phyloP scores from a whole-genome alignment of 1,140 invertebrate species.

The Apocrypta bakeri region DNA sequence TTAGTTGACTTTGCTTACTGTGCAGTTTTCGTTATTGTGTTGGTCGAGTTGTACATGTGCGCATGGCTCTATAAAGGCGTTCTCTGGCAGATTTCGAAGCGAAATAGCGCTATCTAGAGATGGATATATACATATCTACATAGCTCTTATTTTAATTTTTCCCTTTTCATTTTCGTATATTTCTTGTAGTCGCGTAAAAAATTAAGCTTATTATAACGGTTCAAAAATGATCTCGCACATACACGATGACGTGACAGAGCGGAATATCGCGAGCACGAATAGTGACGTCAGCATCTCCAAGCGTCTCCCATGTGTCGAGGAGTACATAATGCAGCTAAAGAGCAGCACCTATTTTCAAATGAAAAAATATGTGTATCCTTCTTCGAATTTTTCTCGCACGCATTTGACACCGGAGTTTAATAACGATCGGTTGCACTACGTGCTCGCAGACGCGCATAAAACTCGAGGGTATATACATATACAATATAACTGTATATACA shows the following conservation, averaged over 20 bases:
- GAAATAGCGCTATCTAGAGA: too few relatives aligned
- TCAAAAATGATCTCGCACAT: conserved; percentile 27
- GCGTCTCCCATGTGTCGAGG: not conserved
- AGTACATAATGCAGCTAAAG: too few relatives aligned
- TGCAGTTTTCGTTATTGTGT: not conserved
- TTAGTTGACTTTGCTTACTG: not conserved
- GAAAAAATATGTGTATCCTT: too few relatives aligned
- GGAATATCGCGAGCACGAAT: not conserved
- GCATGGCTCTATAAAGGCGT: too few relatives aligned
- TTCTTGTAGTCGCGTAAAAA: conserved; percentile 14
- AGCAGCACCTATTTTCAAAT: too few relatives aligned
- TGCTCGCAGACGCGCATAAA: not conserved
- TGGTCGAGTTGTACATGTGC: not conserved
- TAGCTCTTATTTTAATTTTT: too few relatives aligned
- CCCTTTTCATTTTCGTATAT: not conserved
- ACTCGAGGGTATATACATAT: not conserved
- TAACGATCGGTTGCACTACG: not conserved
- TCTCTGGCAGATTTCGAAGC: too few relatives aligned
- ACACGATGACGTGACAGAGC: conserved; percentile 28
- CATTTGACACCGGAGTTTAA: not conserved
- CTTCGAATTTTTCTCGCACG: not conserved
- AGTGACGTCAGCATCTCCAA: conserved; percentile 19
- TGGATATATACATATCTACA: too few relatives aligned
- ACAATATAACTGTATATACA: not conserved
- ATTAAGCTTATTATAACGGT: conserved; percentile 19